Evolutionary conservation across 2,113 vertebrate species (phyloP), one percentile per base, ranked within the genome.

Genomic region (Xenopus laevis): DNA sequence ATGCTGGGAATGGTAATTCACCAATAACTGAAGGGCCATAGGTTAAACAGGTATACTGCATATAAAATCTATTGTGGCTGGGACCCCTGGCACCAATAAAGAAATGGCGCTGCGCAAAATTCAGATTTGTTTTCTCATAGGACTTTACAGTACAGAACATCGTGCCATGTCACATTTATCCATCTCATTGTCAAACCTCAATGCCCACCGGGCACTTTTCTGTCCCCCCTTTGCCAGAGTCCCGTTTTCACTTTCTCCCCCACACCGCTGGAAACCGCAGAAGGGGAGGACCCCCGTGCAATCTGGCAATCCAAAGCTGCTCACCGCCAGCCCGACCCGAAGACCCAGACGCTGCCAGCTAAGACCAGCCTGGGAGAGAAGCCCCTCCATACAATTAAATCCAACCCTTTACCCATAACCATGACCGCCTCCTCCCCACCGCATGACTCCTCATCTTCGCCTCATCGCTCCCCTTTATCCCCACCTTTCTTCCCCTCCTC

Each of bases 241-340:
- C 94, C 94, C 8, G 92, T 95, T 82, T 96, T 96, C 87, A 93
- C 91, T 84, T 96, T 95, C 87, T 95, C 92, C 88, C 93, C 93
- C 78, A 88, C 91, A 72, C 91, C 92, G 85, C 90, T 86, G 15
- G 88, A 77, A 62, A 8, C 78, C 82, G 83, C 86, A 2, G 76
- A 86, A 71, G 84, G 91, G 72, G 86, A 89, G 80, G 83, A 82
- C 74, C 84, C 85, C 50, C 82, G 85, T 75, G 82, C 83, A 33
- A 79, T 72, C 62, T 79, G 78, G 78, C 75, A 78, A 45, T 68
- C 74, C 52, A 84, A 74, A 80, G 78, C 79, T 77, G 84, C 84
- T 71, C 88, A 87, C 81, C 91, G 82, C 84, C 86, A 82, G 86
- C 89, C 85, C 44, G 90, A 92, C 78, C 90, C 92, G 85, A 96